Percentiles rank a stretch among this genome's conserved stretches.
phyloP scores from a whole-genome alignment of 2,113 vertebrate genomes.

The Mustela nigripes region DNA sequence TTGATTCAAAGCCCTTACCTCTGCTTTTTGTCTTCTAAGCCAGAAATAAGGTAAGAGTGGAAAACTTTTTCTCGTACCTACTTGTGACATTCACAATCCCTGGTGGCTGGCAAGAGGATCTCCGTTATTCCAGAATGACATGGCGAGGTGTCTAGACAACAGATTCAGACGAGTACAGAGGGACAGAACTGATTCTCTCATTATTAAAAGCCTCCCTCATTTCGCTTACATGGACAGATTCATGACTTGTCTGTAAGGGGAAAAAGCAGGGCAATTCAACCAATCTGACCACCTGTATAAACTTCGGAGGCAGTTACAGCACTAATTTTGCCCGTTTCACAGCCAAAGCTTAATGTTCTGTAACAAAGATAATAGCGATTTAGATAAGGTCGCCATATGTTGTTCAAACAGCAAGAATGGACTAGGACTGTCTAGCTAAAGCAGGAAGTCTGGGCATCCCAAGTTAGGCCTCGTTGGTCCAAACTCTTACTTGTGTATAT shows the following conservation, averaged over 20 bases:
- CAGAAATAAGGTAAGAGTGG: background rate
- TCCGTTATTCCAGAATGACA: background rate
- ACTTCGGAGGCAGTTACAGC: background rate
- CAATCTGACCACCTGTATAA: background rate
- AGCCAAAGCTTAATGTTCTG: background rate
- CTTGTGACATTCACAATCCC: background rate
- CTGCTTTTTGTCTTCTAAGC: slow-evolving; percentile 9
- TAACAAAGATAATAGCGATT: background rate
- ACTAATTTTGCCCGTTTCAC: slow-evolving; percentile 3
- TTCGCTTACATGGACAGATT: background rate
- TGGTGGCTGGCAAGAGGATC: background rate
- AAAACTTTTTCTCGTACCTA: background rate
- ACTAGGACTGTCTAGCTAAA: background rate
- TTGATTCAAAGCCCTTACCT: slow-evolving; percentile 31
- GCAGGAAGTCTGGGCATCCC: background rate
- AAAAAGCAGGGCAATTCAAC: background rate
- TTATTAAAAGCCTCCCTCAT: background rate
- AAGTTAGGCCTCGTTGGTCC: background rate
- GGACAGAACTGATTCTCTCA: background rate
- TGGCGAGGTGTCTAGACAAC: background rate
- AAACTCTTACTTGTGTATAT: background rate
- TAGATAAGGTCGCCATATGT: background rate
- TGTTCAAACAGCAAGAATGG: background rate
- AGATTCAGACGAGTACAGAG: background rate
- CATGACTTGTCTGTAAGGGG: background rate